Evolutionary conservation across 2,888 invertebrate species (phyloP), one percentile per base, ranked within the genome.

Genomic region (Cephus sareptanus): DNA sequence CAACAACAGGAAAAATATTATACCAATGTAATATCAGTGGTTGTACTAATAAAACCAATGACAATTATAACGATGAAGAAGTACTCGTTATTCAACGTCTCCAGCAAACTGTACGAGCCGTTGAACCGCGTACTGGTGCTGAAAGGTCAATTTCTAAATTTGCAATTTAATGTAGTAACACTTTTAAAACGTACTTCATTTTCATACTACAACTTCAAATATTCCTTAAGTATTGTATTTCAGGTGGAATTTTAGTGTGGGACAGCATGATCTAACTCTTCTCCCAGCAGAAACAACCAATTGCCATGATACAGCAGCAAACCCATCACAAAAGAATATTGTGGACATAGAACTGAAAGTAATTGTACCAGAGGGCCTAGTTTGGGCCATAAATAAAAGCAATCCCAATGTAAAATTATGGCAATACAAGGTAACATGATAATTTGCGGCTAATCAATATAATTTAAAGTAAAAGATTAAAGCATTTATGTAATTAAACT

Each of bases 191-290:
- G n/a, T 75, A 79, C 79, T 73, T 12, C 73, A 74, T 37, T 12
- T 23, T 69, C 30, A 69, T 35, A 79, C 9, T 76, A n/a, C 40
- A 31, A 69, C 35, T 73, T 75, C n/a, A 35, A 40, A 73, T 74
- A 77, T 73, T 73, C 37, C n/a, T 40, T 70, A 56, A 15, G 4
- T 31, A 75, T 73, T 73, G n/a, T 78, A 76, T 37, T 71, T 80
- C 84, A 94, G 98, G 89, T 98, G 98, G 98, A 98, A 98, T 93
- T 98, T 98, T 91, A 98, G 98, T 91, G 98, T 98, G 34, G 98
- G 96, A 0, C 95, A 96, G 84, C 97, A 98, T 91, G 96, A 98
- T 84, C 89, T 98, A 75, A 95, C 95, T 77, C 79, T 95, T 87
- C 87, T 93, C 78, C 92, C 92, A 78, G 91, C 92, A 74, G 88